phyloP scores from a whole-genome alignment of 2,113 vertebrate genomes.

The Esox niger region DNA sequence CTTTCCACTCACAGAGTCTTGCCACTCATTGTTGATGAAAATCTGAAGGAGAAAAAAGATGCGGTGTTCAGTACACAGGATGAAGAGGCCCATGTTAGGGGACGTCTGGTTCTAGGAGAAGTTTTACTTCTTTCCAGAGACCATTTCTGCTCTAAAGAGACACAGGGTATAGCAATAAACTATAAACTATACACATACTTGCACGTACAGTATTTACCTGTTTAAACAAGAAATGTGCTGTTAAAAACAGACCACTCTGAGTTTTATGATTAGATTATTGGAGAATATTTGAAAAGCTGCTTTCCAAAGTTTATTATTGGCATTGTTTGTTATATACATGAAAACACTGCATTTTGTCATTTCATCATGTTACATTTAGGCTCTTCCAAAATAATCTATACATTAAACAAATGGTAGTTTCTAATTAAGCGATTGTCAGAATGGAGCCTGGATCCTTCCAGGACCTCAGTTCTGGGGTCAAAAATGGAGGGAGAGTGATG shows the following conservation, averaged over 20 bases:
- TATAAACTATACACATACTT: neutral
- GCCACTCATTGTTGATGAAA: conserved; percentile 99
- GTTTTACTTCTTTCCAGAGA: neutral
- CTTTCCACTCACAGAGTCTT: conserved; percentile 89
- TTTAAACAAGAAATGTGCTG: neutral
- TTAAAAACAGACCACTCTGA: neutral
- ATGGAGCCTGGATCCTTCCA: conserved; percentile 19
- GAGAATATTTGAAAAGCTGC: too few species aligned
- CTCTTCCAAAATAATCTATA: too few species aligned
- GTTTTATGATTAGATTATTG: too few species aligned
- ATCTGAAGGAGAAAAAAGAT: conserved; percentile 71
- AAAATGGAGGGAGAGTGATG: conserved; percentile 36
- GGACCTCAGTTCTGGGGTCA: conserved; percentile 50
- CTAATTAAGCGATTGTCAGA: conserved; percentile 33
- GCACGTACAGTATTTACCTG: neutral
- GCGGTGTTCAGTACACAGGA: conserved; percentile 16
- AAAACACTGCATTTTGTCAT: too few species aligned
- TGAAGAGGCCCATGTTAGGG: neutral
- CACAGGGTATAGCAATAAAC: neutral
- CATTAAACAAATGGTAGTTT: neutral
- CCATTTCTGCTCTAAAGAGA: neutral
- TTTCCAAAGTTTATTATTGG: too few species aligned
- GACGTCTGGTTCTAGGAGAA: neutral
- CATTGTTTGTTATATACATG: too few species aligned
- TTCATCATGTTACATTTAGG: too few species aligned